These are phyloP conservation scores for Naja naja DNA, from an alignment of 2,113 vertebrate species.

Conservation along the genomic window DNA sequence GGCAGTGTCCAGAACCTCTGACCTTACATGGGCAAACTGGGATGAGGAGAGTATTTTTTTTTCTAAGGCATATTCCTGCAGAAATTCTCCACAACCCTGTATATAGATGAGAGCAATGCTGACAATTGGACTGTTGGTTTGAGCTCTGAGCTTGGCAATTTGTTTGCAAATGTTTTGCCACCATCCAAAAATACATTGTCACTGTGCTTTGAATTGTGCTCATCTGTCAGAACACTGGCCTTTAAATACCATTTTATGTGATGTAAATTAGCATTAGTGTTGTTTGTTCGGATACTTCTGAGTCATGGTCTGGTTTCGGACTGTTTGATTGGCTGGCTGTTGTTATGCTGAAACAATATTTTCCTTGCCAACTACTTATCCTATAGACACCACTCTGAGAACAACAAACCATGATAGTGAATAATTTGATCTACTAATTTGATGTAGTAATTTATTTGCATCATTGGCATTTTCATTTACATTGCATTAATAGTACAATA, in stretches of 20 bases:
- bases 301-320: too few species aligned
- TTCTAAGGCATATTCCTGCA: neutral
- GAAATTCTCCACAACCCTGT: neutral
- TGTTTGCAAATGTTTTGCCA: too few species aligned
- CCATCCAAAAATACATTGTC: too few species aligned
- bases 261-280: too few species aligned
- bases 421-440: neutral
- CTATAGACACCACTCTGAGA: neutral
- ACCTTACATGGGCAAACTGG: neutral
- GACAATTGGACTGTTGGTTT: neutral
- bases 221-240: too few species aligned
- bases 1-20: neutral
- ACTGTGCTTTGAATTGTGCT: too few species aligned
- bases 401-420: neutral
- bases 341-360: neutral
- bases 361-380: neutral
- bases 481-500: neutral
- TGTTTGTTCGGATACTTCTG: too few species aligned
- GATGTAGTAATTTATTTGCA: neutral
- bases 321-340: too few species aligned
- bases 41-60: neutral
- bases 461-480: neutral
- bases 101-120: neutral
- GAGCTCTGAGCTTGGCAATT: too few species aligned
- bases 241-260: too few species aligned